Percentiles rank a stretch among this genome's conserved stretches.
Evolutionary conservation across 1,140 invertebrate species (phyloP).

Genomic region (Leptopilina boulardi): DNA sequence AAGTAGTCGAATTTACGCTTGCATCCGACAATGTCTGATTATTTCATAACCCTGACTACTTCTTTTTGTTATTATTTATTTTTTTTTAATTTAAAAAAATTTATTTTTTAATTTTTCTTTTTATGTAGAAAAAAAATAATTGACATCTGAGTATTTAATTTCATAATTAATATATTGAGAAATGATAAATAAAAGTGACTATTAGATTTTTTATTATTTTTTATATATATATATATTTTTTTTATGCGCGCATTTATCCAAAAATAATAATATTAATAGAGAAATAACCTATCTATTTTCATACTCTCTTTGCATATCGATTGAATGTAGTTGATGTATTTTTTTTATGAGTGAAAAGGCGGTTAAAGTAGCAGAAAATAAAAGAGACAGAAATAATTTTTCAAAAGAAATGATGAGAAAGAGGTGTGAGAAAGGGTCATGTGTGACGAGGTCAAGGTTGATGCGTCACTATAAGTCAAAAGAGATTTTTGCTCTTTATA

Average conservation of each 20-base stretch:
- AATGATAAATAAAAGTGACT: too few relatives aligned
- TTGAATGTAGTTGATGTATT: background rate
- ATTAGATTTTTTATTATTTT: too few relatives aligned
- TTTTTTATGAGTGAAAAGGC: background rate
- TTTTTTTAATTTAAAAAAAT: background rate
- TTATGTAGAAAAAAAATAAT: too few relatives aligned
- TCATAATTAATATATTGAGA: too few relatives aligned
- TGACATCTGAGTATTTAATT: too few relatives aligned
- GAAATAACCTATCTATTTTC: background rate
- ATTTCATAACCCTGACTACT: slow-evolving; percentile 3
- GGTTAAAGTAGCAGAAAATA: background rate
- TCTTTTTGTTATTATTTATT: background rate
- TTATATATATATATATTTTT: too few relatives aligned
- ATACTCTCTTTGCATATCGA: background rate
- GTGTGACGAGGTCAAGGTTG: slow-evolving; percentile 22
- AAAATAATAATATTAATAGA: background rate
- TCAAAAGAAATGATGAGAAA: background rate
- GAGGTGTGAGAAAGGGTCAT: background rate
- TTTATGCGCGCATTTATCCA: background rate
- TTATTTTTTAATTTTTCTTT: background rate
- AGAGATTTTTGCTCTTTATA: slow-evolving; percentile 12
- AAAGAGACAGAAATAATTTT: background rate
- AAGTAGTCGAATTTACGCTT: background rate
- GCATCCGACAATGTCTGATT: background rate
- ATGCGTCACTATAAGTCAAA: background rate